Evolutionary conservation across 2,797 vertebrate species (phyloP).

Genomic region (Petrocephalus schoutedeni): DNA sequence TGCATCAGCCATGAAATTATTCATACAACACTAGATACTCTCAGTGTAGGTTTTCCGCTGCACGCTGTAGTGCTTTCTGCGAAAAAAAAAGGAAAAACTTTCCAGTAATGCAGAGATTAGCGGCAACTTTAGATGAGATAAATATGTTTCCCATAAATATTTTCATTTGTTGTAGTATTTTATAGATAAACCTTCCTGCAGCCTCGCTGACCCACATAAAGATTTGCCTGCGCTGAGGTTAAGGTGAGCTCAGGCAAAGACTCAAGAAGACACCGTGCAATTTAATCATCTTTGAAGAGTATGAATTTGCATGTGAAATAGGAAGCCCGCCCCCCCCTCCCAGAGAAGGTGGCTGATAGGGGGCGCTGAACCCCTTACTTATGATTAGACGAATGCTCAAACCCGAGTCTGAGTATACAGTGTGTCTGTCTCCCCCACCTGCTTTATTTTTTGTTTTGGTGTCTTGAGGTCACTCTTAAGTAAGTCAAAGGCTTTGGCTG

Average conservation of each 20-base stretch:
- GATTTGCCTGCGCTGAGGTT: not conserved
- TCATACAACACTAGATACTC: not conserved
- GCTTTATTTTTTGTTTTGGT: not conserved
- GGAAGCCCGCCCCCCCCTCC: not conserved
- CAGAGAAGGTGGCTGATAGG: not conserved
- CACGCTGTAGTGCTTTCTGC: not conserved
- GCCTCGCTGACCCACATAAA: not conserved
- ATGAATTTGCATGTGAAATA: not conserved
- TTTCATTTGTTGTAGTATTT: conserved; percentile 6
- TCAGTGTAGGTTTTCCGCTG: not conserved
- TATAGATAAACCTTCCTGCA: not conserved
- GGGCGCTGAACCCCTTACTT: not conserved
- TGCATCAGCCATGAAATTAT: not conserved
- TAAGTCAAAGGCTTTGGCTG: not conserved
- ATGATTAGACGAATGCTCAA: not conserved
- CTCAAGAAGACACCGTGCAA: not conserved
- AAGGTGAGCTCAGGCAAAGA: not conserved
- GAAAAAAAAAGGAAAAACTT: not conserved
- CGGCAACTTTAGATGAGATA: not conserved
- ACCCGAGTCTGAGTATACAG: not conserved
- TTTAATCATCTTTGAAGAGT: conserved; percentile 8
- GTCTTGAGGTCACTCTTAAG: conserved; percentile 9
- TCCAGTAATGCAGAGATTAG: conserved; percentile 5
- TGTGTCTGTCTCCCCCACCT: not conserved
- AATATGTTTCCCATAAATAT: conserved; percentile 11